Conservation (phyloP, 92 coral and sea anemone species). For the Scolanthus callimorphus region DNA sequence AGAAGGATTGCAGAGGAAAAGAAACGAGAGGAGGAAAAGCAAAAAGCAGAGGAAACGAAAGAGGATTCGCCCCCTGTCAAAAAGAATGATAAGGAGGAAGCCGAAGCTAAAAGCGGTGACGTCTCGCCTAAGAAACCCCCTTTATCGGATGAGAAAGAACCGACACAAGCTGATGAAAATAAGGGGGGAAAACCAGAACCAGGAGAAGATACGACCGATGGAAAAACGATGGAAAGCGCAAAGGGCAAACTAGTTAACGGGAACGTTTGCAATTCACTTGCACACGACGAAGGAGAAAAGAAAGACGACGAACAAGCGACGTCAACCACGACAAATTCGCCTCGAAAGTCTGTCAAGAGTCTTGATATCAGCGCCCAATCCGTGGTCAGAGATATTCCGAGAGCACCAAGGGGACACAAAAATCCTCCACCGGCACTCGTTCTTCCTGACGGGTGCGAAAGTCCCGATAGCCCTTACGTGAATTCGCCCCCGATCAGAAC, state of each 20-base stretch:
- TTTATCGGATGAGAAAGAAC: too few relatives aligned
- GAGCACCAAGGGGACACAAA: conserved; percentile 56
- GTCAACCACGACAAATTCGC: background rate
- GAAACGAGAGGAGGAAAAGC: conserved; percentile 2
- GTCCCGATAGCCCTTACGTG: conserved; percentile 52
- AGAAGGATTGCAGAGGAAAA: conserved; percentile 14
- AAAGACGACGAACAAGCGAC: background rate
- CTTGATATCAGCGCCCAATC: background rate
- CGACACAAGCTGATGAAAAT: background rate
- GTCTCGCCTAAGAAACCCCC: too few relatives aligned
- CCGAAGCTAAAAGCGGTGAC: background rate
- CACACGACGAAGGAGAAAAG: background rate
- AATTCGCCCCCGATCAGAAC: conserved; percentile 25
- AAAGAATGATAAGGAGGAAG: background rate
- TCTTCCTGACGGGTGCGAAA: conserved; percentile 33
- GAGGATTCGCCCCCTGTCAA: background rate
- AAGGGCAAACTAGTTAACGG: background rate
- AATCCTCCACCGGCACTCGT: conserved; percentile 62
- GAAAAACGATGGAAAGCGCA: background rate
- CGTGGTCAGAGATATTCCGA: conserved; percentile 27
- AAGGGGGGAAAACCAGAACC: background rate
- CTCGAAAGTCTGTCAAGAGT: background rate
- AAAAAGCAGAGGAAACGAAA: background rate
- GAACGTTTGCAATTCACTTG: background rate
- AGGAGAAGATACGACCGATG: background rate